Evolutionary conservation across 2,888 invertebrate species (phyloP).

Genomic region (Asteroscopus sphinx): DNA sequence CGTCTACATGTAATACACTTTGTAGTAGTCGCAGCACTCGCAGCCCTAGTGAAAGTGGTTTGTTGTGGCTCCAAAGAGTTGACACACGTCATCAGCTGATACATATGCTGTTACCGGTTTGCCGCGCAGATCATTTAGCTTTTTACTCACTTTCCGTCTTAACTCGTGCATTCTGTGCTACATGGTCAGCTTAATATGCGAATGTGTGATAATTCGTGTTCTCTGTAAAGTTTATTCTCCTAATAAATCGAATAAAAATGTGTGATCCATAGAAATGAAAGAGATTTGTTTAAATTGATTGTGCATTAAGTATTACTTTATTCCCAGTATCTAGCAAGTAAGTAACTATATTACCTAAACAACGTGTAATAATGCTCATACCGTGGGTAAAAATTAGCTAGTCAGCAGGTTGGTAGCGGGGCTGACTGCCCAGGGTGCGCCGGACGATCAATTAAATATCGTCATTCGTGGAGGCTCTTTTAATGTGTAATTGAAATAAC

Average conservation of each 20-base stretch:
- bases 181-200: neutral
- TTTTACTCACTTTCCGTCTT: conserved; percentile 45
- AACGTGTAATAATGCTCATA: too few relatives aligned
- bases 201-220: too few relatives aligned
- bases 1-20: conserved; percentile 5
- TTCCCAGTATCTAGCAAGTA: neutral
- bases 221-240: neutral
- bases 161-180: neutral
- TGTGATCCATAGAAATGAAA: conserved; percentile 16
- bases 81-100: conserved; percentile 41
- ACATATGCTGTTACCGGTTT: conserved; percentile 47
- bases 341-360: neutral
- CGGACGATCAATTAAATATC: too few relatives aligned
- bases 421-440: too few relatives aligned
- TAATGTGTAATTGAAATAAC: too few relatives aligned
- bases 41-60: conserved; percentile 60
- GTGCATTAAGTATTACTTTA: conserved; percentile 2
- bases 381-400: too few relatives aligned
- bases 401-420: too few relatives aligned
- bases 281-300: conserved; percentile 1
- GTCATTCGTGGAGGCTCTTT: too few relatives aligned
- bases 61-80: conserved; percentile 40
- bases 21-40: conserved; percentile 7
- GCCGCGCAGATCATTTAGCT: conserved; percentile 23
- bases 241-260: conserved; percentile 4